These are phyloP conservation scores for Labroides dimidiatus DNA, from an alignment of 2,797 vertebrate species.

Conservation along the genomic window DNA sequence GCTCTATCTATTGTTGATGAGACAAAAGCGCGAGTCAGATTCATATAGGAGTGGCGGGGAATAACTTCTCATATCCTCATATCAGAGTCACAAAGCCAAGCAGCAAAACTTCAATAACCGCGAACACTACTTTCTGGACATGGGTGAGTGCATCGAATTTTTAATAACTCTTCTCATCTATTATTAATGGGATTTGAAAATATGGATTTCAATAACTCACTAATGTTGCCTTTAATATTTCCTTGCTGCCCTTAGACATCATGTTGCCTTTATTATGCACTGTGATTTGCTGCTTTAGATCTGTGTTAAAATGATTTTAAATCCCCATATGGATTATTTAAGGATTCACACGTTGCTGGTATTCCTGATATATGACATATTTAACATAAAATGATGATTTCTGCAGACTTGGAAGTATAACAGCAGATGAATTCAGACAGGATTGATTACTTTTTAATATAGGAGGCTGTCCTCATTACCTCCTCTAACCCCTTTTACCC, in stretches of 20 bases:
- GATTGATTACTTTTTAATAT: conserved; percentile 25
- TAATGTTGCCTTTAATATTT: conserved; percentile 60
- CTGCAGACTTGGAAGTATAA: conserved; percentile 2
- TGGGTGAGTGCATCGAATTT: conserved; percentile 84
- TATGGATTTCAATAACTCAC: conserved; percentile 72
- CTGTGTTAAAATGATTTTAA: conserved; percentile 22
- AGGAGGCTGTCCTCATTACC: conserved; percentile 19
- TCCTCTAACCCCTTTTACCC: conserved; percentile 32
- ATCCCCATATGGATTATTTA: conserved; percentile 22
- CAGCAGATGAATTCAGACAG: neutral
- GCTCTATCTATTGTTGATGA: conserved; percentile 88
- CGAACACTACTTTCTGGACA: conserved; percentile 77
- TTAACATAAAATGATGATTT: conserved; percentile 35
- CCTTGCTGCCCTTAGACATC: conserved; percentile 46
- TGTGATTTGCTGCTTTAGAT: conserved; percentile 38
- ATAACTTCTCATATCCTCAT: conserved; percentile 86
- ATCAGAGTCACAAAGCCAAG: conserved; percentile 81
- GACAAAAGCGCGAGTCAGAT: conserved; percentile 87
- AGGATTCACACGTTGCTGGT: conserved; percentile 26
- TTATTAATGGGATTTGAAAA: conserved; percentile 70
- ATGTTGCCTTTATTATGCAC: conserved; percentile 41
- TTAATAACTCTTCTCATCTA: conserved; percentile 70
- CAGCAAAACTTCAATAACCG: conserved; percentile 80
- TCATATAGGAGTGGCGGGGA: conserved; percentile 86
- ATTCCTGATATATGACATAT: neutral